These are phyloP conservation scores for Drosophila pruinosa DNA, from an alignment of 1,140 invertebrate species.

Conservation along the genomic window DNA sequence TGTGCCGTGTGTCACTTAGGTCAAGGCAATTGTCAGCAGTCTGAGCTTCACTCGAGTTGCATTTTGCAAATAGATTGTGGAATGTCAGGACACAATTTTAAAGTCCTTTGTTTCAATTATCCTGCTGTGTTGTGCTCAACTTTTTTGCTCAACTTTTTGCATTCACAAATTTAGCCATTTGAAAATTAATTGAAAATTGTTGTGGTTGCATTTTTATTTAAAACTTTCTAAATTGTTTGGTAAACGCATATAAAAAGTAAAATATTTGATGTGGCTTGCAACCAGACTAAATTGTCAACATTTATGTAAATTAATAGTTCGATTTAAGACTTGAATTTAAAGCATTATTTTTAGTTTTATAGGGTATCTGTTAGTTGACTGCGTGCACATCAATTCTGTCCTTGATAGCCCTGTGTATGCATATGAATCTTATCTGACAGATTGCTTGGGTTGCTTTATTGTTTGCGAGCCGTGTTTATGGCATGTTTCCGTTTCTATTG, in stretches of 20 bases:
- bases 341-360: not conserved
- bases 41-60: conserved; percentile 18
- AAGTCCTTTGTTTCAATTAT: conserved; percentile 43
- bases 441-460: conserved; percentile 55
- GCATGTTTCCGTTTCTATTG: conserved; percentile 30
- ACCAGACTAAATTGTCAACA: not conserved
- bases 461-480: conserved; percentile 58
- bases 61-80: conserved; percentile 15
- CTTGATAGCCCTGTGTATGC: conserved; percentile 13
- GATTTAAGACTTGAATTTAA: not conserved
- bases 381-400: not conserved
- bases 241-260: not conserved
- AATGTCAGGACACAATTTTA: conserved; percentile 3
- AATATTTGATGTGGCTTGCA: not conserved
- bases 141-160: conserved; percentile 11
- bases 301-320: too few species aligned
- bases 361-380: not conserved
- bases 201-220: conserved; percentile 12
- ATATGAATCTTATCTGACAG: conserved; percentile 51
- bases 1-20: conserved; percentile 5
- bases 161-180: conserved; percentile 3
- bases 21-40: conserved; percentile 28
- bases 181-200: conserved; percentile 52
- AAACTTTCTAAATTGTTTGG: conserved; percentile 4
- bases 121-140: conserved; percentile 1